Conservation (phyloP, 2,888 invertebrate species). For the Deilephila elpenor region DNA sequence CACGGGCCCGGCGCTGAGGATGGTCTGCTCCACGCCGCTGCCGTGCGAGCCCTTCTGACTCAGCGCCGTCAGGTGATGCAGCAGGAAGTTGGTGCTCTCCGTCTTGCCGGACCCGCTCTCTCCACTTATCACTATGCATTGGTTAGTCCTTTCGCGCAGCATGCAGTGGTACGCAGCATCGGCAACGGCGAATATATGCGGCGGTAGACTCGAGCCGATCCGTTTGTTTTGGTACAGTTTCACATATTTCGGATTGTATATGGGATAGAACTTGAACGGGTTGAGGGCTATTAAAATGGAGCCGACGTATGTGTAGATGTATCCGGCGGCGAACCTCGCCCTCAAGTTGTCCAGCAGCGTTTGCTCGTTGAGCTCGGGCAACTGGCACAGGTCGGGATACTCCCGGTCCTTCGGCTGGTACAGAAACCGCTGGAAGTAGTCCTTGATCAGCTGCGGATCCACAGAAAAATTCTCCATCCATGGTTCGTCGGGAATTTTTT, state of each 20-base stretch:
- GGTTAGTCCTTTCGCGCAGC: slow-evolving; percentile 94
- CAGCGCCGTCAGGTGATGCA: slow-evolving; percentile 97
- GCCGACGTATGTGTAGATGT: slow-evolving; percentile 98
- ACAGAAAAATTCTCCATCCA: slow-evolving; percentile 95
- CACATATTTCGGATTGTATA: slow-evolving; percentile 99
- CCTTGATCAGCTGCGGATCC: slow-evolving; percentile 96
- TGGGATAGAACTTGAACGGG: slow-evolving; percentile 97
- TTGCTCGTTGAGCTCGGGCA: slow-evolving; percentile 97
- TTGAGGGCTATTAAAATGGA: slow-evolving; percentile 98
- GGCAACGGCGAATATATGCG: slow-evolving; percentile 98
- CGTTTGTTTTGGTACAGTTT: slow-evolving; percentile 97
- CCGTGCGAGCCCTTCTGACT: slow-evolving; percentile 97
- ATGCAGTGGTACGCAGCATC: slow-evolving; percentile 97
- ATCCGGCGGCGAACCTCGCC: slow-evolving; percentile 94
- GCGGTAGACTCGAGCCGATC: slow-evolving; percentile 95
- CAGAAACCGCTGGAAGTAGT: slow-evolving; percentile 95
- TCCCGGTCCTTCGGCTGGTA: slow-evolving; percentile 97
- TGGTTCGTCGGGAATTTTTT: slow-evolving; percentile 92
- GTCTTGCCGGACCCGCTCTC: slow-evolving; percentile 98
- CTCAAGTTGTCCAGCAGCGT: slow-evolving; percentile 95
- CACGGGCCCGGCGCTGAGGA: slow-evolving; percentile 97
- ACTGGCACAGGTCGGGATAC: slow-evolving; percentile 97
- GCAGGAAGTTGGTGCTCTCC: slow-evolving; percentile 97
- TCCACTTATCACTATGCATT: slow-evolving; percentile 97
- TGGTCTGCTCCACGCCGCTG: slow-evolving; percentile 98